These are phyloP conservation scores for Cricetomys ansorgei DNA, from an alignment of 2,113 vertebrate species.

Conservation along the genomic window DNA sequence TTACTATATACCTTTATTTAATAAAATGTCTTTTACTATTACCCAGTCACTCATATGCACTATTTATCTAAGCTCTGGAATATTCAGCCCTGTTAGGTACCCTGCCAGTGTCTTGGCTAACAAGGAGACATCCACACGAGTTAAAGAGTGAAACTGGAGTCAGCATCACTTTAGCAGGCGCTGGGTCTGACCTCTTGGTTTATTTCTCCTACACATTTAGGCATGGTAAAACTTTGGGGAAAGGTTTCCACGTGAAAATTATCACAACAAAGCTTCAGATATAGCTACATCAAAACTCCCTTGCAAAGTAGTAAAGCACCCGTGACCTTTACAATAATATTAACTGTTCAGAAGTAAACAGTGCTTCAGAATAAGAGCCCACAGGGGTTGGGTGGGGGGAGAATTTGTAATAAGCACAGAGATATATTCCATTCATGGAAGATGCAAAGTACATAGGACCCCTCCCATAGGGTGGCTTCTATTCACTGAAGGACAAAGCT, in stretches of 20 bases:
- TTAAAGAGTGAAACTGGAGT: not conserved
- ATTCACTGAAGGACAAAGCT: not conserved
- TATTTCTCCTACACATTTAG: not conserved
- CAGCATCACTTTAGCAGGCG: not conserved
- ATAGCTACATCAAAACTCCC: not conserved
- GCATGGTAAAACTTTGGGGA: not conserved
- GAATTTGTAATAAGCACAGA: not conserved
- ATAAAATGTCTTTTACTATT: conserved; percentile 18
- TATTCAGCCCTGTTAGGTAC: not conserved
- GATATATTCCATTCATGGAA: not conserved
- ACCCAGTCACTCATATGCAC: not conserved
- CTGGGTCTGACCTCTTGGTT: not conserved
- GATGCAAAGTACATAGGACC: not conserved
- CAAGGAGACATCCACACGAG: not conserved
- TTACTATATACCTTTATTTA: not conserved
- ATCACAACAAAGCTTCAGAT: not conserved
- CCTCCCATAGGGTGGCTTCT: not conserved
- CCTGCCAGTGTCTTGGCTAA: not conserved
- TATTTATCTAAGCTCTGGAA: conserved; percentile 43
- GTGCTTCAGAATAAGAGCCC: not conserved
- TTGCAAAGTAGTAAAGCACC: not conserved
- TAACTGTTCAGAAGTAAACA: not conserved
- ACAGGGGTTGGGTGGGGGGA: too few species aligned
- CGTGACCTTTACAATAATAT: not conserved
- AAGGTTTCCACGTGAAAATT: not conserved